phyloP scores from a whole-genome alignment of 1,140 invertebrate species.

The Drosophila eugracilis region DNA sequence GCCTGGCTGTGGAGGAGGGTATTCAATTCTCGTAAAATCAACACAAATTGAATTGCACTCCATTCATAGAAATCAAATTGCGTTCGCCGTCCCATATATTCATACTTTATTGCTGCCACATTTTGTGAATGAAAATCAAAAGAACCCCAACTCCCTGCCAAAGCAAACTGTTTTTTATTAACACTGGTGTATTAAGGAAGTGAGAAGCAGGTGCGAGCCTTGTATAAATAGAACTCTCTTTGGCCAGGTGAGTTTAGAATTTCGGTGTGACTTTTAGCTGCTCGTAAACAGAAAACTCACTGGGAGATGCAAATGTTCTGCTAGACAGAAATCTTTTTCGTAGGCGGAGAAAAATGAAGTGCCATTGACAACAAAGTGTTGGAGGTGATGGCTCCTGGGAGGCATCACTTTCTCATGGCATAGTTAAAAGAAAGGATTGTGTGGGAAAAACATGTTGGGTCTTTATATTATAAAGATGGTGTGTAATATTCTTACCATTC shows the following conservation, averaged over 20 bases:
- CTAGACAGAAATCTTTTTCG: background rate
- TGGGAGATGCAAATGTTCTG: slow-evolving; percentile 16
- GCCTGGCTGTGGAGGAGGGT: slow-evolving; percentile 17
- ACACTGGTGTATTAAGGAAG: slow-evolving; percentile 17
- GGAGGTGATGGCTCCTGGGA: background rate
- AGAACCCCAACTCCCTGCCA: slow-evolving; percentile 10
- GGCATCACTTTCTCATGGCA: background rate
- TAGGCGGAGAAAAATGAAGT: background rate
- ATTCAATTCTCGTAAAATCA: slow-evolving; percentile 49
- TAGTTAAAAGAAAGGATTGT: background rate
- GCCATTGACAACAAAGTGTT: slow-evolving; percentile 18
- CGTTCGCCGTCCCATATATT: slow-evolving; percentile 22
- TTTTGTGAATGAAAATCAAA: slow-evolving; percentile 20
- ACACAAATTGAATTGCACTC: slow-evolving; percentile 73
- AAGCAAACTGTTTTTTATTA: slow-evolving; percentile 3
- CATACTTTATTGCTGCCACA: slow-evolving; percentile 36
- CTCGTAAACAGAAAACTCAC: slow-evolving; percentile 32
- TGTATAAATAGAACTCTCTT: slow-evolving; percentile 18
- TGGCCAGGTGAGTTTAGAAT: slow-evolving; percentile 22
- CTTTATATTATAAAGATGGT: no score
- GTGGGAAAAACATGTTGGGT: no score
- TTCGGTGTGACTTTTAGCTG: slow-evolving; percentile 49
- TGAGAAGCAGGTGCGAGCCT: slow-evolving; percentile 34
- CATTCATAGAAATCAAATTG: slow-evolving; percentile 61
- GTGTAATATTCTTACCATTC: no score